Base-by-base conservation (phyloP, 2,113 vertebrate species). In the Colinus virginianus region DNA sequence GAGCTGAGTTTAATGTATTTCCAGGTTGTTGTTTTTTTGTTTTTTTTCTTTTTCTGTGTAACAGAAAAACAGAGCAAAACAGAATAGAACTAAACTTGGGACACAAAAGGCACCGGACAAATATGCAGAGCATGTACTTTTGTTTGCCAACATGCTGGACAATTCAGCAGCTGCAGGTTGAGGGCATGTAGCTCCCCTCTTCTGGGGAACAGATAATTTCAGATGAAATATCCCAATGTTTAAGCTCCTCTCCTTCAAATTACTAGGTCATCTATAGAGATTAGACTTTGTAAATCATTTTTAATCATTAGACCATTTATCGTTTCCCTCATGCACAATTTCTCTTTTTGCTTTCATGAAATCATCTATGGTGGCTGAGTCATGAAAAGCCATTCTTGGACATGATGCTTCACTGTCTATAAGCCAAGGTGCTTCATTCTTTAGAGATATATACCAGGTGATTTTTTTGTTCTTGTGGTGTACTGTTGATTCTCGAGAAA, bases 401-500 rank as follows among this genome's bases (percentile, higher is more conserved):
- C 30, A 38, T 78, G 40, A 45, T 40, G 20, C 21, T 78, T 83
- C 62, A 61, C 7, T 75, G 58, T 61, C 2, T 46, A 79, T 38
- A 61, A 59, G 61, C 15, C 21, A 45, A 2, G 1, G 45, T 82
- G 32, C 55, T 69, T 86, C 56, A 53, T 51, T 84, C 30, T 45
- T 90, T 5, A 76, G 15, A 85, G 10, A 66, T 30, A 70, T 64
- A 46, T 80, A 55, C 15, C 14, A 25, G 2, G 13, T 28, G 4
- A 55, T 59, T 78, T 88, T 88, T 88, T 49, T 76, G 38, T 64
- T 61, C 36, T 58, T 48, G 16, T 58, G 70, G n/a, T 36, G 53
- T 56, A n/a, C 81, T 87, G 26, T 36, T 38, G 53, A 78, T 85
- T 72, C 70, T 62, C 53, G 38, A 80, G 53, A 94, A 94, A 90